These are phyloP conservation scores for Pteria penguin DNA, from an alignment of 2,888 invertebrate genomes.

Conservation along the genomic window DNA sequence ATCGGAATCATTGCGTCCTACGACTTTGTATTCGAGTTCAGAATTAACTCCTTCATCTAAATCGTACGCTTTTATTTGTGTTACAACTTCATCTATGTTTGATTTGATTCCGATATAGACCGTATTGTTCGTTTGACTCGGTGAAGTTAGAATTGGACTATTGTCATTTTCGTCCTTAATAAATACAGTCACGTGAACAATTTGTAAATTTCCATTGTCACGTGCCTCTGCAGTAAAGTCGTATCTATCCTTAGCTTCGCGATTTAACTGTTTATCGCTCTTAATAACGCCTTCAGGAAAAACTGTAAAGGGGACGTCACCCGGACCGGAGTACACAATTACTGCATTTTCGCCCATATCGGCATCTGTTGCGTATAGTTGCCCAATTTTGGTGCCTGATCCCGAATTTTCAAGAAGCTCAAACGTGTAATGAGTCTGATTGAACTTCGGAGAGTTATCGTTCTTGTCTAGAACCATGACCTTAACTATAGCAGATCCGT, in stretches of 20 bases:
- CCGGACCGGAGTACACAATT: conserved; percentile 41
- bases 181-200: conserved; percentile 63
- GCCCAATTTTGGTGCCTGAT: conserved; percentile 92
- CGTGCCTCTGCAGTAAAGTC: conserved; percentile 67
- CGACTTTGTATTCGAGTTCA: conserved; percentile 58
- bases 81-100: conserved; percentile 54
- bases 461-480: conserved; percentile 97
- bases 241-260: conserved; percentile 61
- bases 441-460: conserved; percentile 96
- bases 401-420: conserved; percentile 93
- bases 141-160: conserved; percentile 66
- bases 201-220: conserved; percentile 63
- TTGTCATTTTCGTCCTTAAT: conserved; percentile 75
- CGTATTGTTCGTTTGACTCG: conserved; percentile 63
- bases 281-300: conserved; percentile 64
- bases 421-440: conserved; percentile 93
- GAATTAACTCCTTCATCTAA: conserved; percentile 65
- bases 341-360: conserved; percentile 93
- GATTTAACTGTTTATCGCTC: conserved; percentile 62
- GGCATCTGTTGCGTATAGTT: conserved; percentile 93
- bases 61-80: conserved; percentile 60
- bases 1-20: conserved; percentile 57
- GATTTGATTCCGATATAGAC: conserved; percentile 56
- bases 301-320: conserved; percentile 64
- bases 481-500: conserved; percentile 84